These are phyloP conservation scores for Hippopotamyrus pictus DNA, from an alignment of 2,797 vertebrate species.

Conservation along the genomic window DNA sequence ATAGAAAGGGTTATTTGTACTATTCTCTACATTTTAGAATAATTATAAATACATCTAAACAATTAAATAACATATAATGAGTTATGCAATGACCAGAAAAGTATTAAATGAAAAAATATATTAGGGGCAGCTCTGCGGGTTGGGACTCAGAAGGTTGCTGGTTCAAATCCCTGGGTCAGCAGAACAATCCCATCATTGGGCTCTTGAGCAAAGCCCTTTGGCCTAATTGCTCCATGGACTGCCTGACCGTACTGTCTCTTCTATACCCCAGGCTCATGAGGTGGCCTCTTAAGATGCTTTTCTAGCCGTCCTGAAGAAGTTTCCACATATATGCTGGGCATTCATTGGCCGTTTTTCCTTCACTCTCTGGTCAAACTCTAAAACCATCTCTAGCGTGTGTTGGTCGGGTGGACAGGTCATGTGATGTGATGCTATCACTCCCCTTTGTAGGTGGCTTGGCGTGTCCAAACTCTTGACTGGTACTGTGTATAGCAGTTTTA, in stretches of 20 bases:
- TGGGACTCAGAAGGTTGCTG: neutral
- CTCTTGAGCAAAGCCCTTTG: neutral
- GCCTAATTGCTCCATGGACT: neutral
- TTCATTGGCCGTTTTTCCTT: neutral
- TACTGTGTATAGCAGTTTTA: neutral
- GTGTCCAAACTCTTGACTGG: neutral
- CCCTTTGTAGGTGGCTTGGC: neutral
- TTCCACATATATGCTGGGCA: neutral
- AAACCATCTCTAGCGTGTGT: neutral
- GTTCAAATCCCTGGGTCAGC: neutral
- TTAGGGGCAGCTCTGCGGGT: neutral
- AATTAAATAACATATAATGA: neutral
- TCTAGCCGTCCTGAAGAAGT: neutral
- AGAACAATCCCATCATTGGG: neutral
- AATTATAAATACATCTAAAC: neutral
- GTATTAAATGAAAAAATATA: neutral
- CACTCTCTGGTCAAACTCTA: neutral
- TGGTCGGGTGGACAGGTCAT: neutral
- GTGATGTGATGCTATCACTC: neutral
- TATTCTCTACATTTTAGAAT: neutral
- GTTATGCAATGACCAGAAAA: neutral
- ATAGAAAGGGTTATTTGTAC: neutral
- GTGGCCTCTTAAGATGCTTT: neutral
- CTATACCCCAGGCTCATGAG: neutral
- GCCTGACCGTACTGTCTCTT: neutral